phyloP scores from a whole-genome alignment of 2,797 vertebrate species.

The Pempheris klunzingeri region DNA sequence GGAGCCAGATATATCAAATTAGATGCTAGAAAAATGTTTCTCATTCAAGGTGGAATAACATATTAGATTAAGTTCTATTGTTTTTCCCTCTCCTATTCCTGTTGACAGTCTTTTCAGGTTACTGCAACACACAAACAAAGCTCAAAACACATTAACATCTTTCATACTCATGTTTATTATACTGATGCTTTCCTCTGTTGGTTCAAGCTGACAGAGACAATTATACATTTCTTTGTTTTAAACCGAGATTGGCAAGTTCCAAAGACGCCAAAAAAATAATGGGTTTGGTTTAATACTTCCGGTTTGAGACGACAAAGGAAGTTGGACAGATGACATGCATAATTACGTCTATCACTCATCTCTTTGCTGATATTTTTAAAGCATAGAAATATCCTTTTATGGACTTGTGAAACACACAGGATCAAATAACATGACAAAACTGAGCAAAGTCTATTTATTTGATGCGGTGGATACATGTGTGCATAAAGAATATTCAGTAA shows the following conservation, averaged over 20 bases:
- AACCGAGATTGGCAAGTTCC: neutral
- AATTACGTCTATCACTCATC: constrained; percentile 19
- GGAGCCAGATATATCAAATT: constrained; percentile 77
- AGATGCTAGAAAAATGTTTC: constrained; percentile 68
- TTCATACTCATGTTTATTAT: constrained; percentile 11
- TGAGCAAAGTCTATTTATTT: constrained; percentile 26
- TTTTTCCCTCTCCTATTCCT: constrained; percentile 47
- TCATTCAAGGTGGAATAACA: constrained; percentile 67
- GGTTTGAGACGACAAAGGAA: neutral
- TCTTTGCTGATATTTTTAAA: constrained; percentile 14
- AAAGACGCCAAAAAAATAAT: neutral
- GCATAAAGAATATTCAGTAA: constrained; percentile 53
- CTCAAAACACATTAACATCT: constrained; percentile 35
- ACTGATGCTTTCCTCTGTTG: constrained; percentile 19
- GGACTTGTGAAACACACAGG: constrained; percentile 12
- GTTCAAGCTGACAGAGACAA: neutral
- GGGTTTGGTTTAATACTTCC: neutral
- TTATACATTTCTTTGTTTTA: neutral
- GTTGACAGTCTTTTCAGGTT: constrained; percentile 33
- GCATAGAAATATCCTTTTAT: constrained; percentile 1
- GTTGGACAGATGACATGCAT: constrained; percentile 13
- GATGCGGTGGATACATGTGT: constrained; percentile 39
- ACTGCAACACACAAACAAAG: constrained; percentile 40
- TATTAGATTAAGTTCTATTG: constrained; percentile 59
- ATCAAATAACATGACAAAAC: constrained; percentile 2